These are phyloP conservation scores for Perognathus longimembris DNA, from an alignment of 2,113 vertebrate genomes.

Conservation along the genomic window DNA sequence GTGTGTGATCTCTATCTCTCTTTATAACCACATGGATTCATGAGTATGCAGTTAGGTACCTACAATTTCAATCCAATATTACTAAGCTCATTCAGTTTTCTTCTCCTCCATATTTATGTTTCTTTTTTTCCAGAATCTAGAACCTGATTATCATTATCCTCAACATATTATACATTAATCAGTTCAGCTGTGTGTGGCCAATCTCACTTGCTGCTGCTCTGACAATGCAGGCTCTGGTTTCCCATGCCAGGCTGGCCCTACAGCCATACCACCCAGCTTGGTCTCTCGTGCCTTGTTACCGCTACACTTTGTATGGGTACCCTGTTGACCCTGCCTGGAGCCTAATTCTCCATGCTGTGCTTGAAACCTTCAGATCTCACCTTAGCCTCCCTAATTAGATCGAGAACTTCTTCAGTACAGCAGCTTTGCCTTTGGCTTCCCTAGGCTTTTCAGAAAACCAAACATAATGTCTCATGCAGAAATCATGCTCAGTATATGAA, in stretches of 20 bases:
- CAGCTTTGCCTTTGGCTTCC: neutral
- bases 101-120: neutral
- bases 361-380: neutral
- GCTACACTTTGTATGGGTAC: fast-evolving
- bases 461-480: neutral
- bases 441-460: too few relatives aligned
- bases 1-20: too few relatives aligned
- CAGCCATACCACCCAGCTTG: neutral
- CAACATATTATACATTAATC: neutral
- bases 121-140: neutral
- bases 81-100: neutral
- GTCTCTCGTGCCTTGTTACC: neutral
- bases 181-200: neutral
- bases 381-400: too few relatives aligned
- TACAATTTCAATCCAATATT: neutral
- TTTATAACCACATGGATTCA: too few relatives aligned
- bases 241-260: neutral
- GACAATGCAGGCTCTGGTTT: neutral
- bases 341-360: neutral
- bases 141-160: neutral
- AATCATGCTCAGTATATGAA: neutral
- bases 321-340: neutral
- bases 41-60: neutral
- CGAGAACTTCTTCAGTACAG: neutral
- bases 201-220: neutral